Evolutionary conservation across 2,888 invertebrate species (phyloP), one percentile per base, ranked within the genome.

Genomic region (Acleris literana): DNA sequence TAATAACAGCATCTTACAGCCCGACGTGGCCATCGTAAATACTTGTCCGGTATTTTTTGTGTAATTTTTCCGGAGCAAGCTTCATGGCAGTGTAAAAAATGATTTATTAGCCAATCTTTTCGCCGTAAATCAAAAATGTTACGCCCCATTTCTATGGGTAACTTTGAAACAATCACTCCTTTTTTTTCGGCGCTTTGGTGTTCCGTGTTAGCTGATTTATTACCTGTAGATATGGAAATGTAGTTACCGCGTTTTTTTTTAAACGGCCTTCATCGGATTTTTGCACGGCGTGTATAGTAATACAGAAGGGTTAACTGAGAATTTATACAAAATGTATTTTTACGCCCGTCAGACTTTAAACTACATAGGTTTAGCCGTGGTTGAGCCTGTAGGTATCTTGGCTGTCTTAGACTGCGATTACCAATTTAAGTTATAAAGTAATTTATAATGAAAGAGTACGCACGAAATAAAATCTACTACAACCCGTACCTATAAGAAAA

Each of bases 31-130:
- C 75, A 70, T 76, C 79, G 80, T 79, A 79, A 82, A 82, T 80
- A 80, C 78, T 81, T 76, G 77, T 79, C 81, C 76, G 79, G 48
- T 56, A 65, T 70, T 70, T 80, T 81, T 75, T 75, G 71, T 78
- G 72, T 78, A 82, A 81, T 82, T 84, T 83, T 83, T 81, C 79
- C 78, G 74, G 70, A 71, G 72, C 72, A 69, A 75, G 73, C 76
- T 81, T 79, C 82, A 72, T 74, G 63, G 71, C 52, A 63, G 74
- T 76, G 73, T 71, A 74, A 74, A 68, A 71, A 72, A 76, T 88
- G 91, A 90, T 91, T 90, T 90, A 91, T 84, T 86, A 81, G 69
- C 76, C 82, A 84, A 89, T 88, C 89, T 90, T 88, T 86, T 83
- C 80, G 78, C 81, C 87, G 84, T 92, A 90, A 90, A 91, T 92